Conservation (phyloP, 92 coral and sea anemone species). For the Phenganax subtilis region DNA sequence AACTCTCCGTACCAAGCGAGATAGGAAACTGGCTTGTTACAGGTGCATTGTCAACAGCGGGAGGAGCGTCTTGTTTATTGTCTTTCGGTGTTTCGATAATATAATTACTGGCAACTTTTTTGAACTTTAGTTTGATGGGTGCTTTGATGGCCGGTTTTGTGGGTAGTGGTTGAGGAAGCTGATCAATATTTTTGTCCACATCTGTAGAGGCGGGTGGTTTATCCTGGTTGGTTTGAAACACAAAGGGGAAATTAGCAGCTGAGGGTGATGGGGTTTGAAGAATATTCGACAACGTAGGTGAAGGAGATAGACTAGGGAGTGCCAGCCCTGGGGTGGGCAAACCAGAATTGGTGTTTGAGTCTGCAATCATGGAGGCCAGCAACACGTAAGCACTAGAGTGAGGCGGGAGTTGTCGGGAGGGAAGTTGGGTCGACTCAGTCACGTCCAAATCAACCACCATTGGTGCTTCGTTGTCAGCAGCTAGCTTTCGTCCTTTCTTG, state of each 20-base stretch:
- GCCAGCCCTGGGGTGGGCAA: slow-evolving; percentile 54
- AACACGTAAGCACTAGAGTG: slow-evolving; percentile 70
- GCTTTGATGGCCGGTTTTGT: slow-evolving; percentile 22
- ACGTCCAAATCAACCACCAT: slow-evolving; percentile 43
- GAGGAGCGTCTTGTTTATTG: slow-evolving; percentile 54
- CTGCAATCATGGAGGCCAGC: slow-evolving; percentile 63
- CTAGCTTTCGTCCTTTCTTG: slow-evolving; percentile 77
- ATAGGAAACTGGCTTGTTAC: neutral
- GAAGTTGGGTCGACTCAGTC: slow-evolving; percentile 41
- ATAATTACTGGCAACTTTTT: slow-evolving; percentile 72
- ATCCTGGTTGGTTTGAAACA: slow-evolving; percentile 30
- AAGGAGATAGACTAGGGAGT: slow-evolving; percentile 75
- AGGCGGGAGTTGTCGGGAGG: slow-evolving; percentile 40
- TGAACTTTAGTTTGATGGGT: slow-evolving; percentile 74
- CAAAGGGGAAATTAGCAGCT: slow-evolving; percentile 54
- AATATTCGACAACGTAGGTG: slow-evolving; percentile 70
- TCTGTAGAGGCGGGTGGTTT: slow-evolving; percentile 43
- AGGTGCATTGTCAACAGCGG: slow-evolving; percentile 36
- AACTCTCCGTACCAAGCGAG: slow-evolving; percentile 2
- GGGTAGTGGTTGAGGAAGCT: slow-evolving; percentile 66
- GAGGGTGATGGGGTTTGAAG: slow-evolving; percentile 80
- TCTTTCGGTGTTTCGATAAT: slow-evolving; percentile 63
- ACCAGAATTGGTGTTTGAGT: slow-evolving; percentile 67
- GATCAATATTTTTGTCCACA: slow-evolving; percentile 52
- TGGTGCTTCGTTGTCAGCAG: slow-evolving; percentile 61